These are phyloP conservation scores for Actinernus sp. DNA, from an alignment of 92 coral and sea anemone genomes.

Conservation along the genomic window DNA sequence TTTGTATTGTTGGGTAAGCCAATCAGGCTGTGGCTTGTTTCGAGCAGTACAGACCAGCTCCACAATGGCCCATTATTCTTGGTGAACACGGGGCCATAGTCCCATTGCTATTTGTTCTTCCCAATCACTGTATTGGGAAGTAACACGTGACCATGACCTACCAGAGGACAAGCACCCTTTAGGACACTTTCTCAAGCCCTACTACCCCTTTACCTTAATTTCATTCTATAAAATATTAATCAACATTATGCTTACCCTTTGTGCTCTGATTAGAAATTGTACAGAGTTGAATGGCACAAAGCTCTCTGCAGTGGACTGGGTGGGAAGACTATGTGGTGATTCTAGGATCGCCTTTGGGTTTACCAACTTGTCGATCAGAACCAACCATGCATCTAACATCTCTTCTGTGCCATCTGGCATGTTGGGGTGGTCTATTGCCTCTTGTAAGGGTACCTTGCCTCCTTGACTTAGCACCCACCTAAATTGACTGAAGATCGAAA, in stretches of 20 bases:
- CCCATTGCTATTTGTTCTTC: too few relatives aligned
- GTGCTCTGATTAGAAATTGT: slow-evolving; percentile 78
- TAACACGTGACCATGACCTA: too few relatives aligned
- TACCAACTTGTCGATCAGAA: slow-evolving; percentile 77
- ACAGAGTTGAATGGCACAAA: slow-evolving; percentile 85
- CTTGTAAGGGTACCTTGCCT: slow-evolving; percentile 22
- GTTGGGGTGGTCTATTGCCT: slow-evolving; percentile 27
- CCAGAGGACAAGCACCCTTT: too few relatives aligned
- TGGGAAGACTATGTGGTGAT: slow-evolving; percentile 87
- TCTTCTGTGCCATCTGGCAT: slow-evolving; percentile 89
- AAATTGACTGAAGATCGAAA: too few relatives aligned
- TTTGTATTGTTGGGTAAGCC: too few relatives aligned
- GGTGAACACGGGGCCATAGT: too few relatives aligned
- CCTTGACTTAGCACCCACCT: slow-evolving; percentile 70
- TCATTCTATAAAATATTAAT: background rate
- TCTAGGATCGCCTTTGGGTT: slow-evolving; percentile 84
- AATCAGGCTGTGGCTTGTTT: too few relatives aligned
- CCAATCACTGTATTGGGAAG: too few relatives aligned
- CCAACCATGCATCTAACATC: slow-evolving; percentile 92
- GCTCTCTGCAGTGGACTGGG: slow-evolving; percentile 55
- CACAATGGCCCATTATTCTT: too few relatives aligned
- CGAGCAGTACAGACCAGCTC: too few relatives aligned
- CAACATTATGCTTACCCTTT: slow-evolving; percentile 65
- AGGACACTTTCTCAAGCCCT: too few relatives aligned
- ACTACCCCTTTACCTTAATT: too few relatives aligned